Evolutionary conservation across 2,888 invertebrate species (phyloP).

Genomic region (Drosophila atroscutellata): DNA sequence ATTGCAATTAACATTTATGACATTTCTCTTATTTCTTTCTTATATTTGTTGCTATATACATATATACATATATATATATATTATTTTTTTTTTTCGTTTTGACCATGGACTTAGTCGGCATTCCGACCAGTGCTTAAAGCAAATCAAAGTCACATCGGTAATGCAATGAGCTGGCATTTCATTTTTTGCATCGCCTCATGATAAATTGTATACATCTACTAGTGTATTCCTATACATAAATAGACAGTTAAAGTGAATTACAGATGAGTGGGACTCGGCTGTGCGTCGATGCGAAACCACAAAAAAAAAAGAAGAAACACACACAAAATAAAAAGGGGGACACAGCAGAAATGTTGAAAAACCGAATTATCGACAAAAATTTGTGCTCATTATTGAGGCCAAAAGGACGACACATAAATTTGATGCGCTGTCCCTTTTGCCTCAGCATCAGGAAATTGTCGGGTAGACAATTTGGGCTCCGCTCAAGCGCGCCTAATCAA

Average conservation of each 20-base stretch:
- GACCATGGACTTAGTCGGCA: conserved; percentile 5
- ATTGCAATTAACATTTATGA: conserved; percentile 80
- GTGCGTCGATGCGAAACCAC: conserved; percentile 60
- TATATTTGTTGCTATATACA: not conserved
- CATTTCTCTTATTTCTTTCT: conserved; percentile 44
- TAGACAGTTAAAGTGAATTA: conserved; percentile 79
- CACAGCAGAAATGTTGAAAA: conserved; percentile 56
- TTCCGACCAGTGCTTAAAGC: conserved; percentile 40
- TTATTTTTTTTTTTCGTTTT: not conserved
- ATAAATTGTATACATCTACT: conserved; percentile 58
- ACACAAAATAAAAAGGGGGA: conserved; percentile 30
- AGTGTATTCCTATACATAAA: conserved; percentile 17
- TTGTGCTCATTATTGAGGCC: conserved; percentile 75
- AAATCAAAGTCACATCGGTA: conserved; percentile 73
- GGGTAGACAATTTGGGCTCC: conserved; percentile 58
- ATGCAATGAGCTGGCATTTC: conserved; percentile 75
- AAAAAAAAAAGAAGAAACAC: conserved; percentile 19
- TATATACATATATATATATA: not conserved
- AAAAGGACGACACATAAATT: conserved; percentile 75
- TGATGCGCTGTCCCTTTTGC: conserved; percentile 69
- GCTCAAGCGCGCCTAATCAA: conserved; percentile 73
- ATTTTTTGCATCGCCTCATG: conserved; percentile 54
- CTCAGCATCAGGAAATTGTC: conserved; percentile 61
- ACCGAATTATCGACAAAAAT: conserved; percentile 74
- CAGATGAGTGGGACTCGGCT: conserved; percentile 60